Conservation (phyloP, 2,113 vertebrate genomes). For the Bettongia penicillata region DNA sequence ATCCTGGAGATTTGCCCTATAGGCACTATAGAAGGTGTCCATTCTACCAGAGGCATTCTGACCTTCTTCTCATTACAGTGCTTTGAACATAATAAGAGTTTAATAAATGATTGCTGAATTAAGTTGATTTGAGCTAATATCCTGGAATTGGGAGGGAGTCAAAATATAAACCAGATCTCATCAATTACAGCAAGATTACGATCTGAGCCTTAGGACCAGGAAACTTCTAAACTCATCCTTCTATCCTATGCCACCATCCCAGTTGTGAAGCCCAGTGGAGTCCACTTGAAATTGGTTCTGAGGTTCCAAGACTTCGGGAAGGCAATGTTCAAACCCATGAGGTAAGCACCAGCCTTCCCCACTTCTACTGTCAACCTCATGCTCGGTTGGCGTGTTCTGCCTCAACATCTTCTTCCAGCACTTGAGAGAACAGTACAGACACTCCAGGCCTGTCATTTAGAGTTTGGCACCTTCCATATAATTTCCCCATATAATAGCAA, state of each 20-base stretch:
- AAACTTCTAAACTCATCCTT: neutral
- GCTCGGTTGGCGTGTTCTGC: neutral
- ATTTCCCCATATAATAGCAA: neutral
- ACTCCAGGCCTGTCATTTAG: neutral
- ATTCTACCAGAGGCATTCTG: neutral
- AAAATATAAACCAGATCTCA: neutral
- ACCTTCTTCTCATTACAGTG: neutral
- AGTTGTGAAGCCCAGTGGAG: conserved; percentile 98
- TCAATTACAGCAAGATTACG: neutral
- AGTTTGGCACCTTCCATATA: neutral
- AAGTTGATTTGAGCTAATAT: neutral
- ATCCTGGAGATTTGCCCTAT: neutral
- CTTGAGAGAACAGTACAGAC: neutral
- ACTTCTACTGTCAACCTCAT: fast-evolving
- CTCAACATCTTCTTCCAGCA: neutral
- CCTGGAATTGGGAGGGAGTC: neutral
- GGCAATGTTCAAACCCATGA: conserved; percentile 99
- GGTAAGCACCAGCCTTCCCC: conserved; percentile 85
- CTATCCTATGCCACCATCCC: neutral
- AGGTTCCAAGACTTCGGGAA: conserved; percentile 94
- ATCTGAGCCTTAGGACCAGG: neutral
- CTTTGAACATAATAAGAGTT: neutral
- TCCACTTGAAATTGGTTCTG: conserved; percentile 95
- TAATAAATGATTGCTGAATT: neutral
- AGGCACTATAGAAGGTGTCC: neutral